Evolutionary conservation across 2,888 invertebrate species (phyloP).

Genomic region (Drosophila demipolita): DNA sequence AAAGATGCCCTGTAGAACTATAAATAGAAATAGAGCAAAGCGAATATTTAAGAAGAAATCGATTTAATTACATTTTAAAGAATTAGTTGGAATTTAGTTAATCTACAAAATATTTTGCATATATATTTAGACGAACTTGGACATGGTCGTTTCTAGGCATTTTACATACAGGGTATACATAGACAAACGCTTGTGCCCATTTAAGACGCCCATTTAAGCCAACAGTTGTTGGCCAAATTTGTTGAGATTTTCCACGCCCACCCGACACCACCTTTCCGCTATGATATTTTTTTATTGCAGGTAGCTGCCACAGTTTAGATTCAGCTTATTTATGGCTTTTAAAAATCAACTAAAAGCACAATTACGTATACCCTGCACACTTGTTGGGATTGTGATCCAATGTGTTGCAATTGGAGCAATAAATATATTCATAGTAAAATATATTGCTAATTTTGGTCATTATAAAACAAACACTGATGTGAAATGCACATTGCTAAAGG

Average conservation of each 20-base stretch:
- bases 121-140: neutral
- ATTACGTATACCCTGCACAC: slow-evolving; percentile 26
- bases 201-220: slow-evolving; percentile 60
- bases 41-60: neutral
- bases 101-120: neutral
- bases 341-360: slow-evolving; percentile 10
- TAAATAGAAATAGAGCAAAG: neutral
- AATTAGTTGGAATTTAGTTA: neutral
- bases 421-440: neutral
- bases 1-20: neutral
- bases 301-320: slow-evolving; percentile 56
- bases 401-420: neutral
- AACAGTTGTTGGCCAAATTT: slow-evolving; percentile 60
- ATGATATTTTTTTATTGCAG: slow-evolving; percentile 24
- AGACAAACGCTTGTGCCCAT: neutral
- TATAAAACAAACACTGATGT: neutral
- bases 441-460: neutral
- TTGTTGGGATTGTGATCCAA: fast-evolving
- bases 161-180: neutral
- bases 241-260: slow-evolving; percentile 54
- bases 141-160: neutral
- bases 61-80: neutral
- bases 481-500: neutral
- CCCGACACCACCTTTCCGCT: slow-evolving; percentile 34
- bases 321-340: slow-evolving; percentile 55